Evolutionary conservation across 2,113 vertebrate genomes (phyloP).

Genomic region (Damaliscus lunatus): DNA sequence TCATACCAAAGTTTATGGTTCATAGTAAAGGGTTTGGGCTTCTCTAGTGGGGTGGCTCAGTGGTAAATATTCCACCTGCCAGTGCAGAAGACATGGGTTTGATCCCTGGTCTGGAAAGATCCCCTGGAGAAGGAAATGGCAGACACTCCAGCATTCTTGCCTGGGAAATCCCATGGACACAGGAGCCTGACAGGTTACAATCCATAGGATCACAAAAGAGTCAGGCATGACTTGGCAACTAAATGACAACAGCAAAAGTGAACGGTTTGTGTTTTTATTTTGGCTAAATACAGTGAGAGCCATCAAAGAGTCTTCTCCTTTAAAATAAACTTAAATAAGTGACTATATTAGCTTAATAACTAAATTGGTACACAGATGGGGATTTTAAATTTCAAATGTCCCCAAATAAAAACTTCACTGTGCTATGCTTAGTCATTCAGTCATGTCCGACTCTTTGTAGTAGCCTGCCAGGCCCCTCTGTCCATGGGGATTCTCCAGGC

Average conservation of each 20-base stretch:
- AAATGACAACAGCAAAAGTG: neutral
- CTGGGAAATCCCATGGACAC: neutral
- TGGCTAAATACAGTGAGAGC: neutral
- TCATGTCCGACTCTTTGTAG: neutral
- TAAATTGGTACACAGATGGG: neutral
- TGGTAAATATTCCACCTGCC: neutral
- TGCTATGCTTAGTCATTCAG: neutral
- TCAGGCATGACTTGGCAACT: neutral
- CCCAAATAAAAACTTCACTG: neutral
- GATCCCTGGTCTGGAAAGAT: neutral
- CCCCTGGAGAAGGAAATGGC: neutral
- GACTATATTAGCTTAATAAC: neutral
- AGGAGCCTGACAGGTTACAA: neutral
- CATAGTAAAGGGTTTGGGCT: neutral
- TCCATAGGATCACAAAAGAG: neutral
- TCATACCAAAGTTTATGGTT: neutral
- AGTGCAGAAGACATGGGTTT: neutral
- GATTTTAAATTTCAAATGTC: neutral
- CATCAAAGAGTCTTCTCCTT: neutral
- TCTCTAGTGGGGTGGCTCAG: neutral
- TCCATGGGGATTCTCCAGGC: neutral
- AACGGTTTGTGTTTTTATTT: neutral
- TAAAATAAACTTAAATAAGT: neutral
- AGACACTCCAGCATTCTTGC: neutral
- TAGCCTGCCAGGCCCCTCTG: neutral